Conservation (phyloP, 1,140 invertebrate genomes). For the Dinoponera quadriceps region DNA sequence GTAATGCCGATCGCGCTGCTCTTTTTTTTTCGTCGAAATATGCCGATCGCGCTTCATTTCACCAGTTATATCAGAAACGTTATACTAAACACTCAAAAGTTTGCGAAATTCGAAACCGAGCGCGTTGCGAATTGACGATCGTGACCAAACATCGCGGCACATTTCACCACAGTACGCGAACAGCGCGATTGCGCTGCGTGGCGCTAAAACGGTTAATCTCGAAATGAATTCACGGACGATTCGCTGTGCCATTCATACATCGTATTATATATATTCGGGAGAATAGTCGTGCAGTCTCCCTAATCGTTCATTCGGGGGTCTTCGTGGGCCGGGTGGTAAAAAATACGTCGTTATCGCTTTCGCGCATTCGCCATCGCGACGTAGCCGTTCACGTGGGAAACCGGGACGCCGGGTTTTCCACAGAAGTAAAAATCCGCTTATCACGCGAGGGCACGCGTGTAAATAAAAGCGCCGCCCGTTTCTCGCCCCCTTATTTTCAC, state of each 20-base stretch:
- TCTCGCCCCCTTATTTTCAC: slow-evolving; percentile 18
- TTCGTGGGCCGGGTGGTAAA: neutral
- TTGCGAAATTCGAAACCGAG: no score
- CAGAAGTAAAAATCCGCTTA: slow-evolving; percentile 72
- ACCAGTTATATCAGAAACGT: no score
- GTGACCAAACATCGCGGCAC: no score
- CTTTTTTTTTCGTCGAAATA: no score
- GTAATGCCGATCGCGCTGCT: no score
- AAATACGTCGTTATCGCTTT: slow-evolving; percentile 29
- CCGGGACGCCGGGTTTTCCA: slow-evolving; percentile 3
- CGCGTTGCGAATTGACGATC: no score
- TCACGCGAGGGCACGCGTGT: slow-evolving; percentile 49
- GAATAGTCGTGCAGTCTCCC: neutral
- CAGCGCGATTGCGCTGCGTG: no score
- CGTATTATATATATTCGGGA: neutral
- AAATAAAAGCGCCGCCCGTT: slow-evolving; percentile 21
- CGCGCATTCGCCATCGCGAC: slow-evolving; percentile 9
- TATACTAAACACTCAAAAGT: no score
- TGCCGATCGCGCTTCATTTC: no score
- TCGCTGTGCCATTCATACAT: neutral
- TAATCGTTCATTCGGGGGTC: neutral
- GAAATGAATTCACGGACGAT: neutral
- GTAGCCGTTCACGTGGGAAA: slow-evolving; percentile 49
- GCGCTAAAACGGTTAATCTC: no score
- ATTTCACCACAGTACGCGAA: no score